phyloP scores from a whole-genome alignment of 2,888 invertebrate species.

The Anorthoa munda region DNA sequence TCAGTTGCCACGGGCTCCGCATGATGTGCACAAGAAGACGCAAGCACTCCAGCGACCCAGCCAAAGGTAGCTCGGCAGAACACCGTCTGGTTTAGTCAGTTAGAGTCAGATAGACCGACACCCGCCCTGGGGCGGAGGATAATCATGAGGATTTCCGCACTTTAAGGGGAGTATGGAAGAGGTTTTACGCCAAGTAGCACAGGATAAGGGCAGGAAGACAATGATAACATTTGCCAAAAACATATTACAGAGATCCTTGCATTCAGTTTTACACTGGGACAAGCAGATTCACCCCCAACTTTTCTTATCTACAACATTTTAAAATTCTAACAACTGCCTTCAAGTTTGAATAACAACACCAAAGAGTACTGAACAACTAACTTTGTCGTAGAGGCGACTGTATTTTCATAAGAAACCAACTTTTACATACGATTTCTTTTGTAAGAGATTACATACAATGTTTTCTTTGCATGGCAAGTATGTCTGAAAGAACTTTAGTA shows the following conservation, averaged over 20 bases:
- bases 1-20: not conserved
- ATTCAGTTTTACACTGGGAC: not conserved
- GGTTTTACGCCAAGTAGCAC: no score
- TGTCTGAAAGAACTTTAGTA: constrained; percentile 10
- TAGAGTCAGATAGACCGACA: no score
- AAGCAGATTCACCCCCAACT: constrained; percentile 17
- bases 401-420: constrained; percentile 56
- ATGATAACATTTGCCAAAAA: not conserved
- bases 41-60: no score
- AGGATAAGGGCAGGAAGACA: not conserved
- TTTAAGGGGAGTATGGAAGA: not conserved
- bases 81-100: no score
- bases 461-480: constrained; percentile 51
- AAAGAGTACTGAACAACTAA: constrained; percentile 40
- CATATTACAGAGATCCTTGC: not conserved
- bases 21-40: no score
- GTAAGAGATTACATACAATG: constrained; percentile 30
- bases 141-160: no score
- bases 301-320: constrained; percentile 49
- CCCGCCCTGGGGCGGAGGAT: no score
- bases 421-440: constrained; percentile 40
- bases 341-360: constrained; percentile 57
- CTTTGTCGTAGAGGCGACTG: constrained; percentile 35
- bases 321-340: constrained; percentile 58
- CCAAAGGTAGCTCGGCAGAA: no score